Percentiles rank a stretch among this genome's conserved stretches.
Conservation (phyloP, 2,113 vertebrate genomes). For the Dipodomys stephensi region DNA sequence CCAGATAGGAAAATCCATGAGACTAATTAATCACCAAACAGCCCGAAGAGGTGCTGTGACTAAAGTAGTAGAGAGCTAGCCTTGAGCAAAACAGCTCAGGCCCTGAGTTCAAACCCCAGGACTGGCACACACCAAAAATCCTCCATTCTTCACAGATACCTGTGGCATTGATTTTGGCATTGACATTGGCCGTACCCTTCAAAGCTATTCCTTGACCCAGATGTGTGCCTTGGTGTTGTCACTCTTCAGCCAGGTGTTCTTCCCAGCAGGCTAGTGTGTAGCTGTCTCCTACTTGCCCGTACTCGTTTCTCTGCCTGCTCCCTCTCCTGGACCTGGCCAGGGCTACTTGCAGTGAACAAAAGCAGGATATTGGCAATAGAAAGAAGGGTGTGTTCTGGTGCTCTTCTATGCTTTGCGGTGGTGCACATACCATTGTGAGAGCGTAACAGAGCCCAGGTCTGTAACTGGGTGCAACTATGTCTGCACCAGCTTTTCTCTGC, state of each 20-base stretch:
- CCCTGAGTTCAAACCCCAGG: no score
- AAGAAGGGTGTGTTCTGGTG: constrained; percentile 71
- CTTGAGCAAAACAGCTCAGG: no score
- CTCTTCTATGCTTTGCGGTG: constrained; percentile 68
- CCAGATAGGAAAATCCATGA: no score
- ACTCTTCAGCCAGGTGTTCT: constrained; percentile 75
- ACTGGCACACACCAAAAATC: no score
- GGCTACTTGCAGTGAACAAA: constrained; percentile 75
- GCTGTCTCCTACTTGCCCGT: constrained; percentile 79
- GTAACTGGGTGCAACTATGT: constrained; percentile 30
- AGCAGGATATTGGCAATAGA: constrained; percentile 80
- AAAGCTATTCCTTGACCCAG: constrained; percentile 65
- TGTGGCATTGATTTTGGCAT: background rate
- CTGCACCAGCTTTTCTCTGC: background rate
- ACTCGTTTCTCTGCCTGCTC: constrained; percentile 79
- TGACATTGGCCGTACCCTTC: background rate
- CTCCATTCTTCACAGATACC: background rate
- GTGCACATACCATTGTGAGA: constrained; percentile 76
- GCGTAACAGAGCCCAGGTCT: constrained; percentile 73
- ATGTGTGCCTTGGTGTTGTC: constrained; percentile 31
- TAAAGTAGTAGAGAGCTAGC: no score
- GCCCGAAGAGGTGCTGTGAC: no score
- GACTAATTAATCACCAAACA: no score
- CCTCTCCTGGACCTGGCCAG: constrained; percentile 56
- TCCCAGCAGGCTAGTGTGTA: constrained; percentile 66